These are phyloP conservation scores for Drosophila quinaria DNA, from an alignment of 2,888 invertebrate genomes.

Conservation along the genomic window DNA sequence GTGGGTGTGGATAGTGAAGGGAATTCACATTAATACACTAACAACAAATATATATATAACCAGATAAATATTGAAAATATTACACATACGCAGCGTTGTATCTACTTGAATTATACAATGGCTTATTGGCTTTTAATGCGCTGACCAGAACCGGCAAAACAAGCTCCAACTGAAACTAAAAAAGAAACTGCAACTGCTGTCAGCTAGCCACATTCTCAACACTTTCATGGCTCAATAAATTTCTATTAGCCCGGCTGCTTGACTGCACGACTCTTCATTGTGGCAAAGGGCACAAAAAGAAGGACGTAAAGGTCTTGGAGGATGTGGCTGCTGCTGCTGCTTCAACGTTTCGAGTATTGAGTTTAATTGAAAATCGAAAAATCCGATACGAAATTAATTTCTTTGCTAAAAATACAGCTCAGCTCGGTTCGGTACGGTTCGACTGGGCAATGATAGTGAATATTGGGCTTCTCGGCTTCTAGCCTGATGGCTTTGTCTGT, in stretches of 20 bases:
- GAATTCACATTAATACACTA: conserved; percentile 31
- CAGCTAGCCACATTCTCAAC: conserved; percentile 69
- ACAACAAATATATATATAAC: conserved; percentile 5
- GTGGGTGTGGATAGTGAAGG: conserved; percentile 27
- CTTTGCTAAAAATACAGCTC: conserved; percentile 75
- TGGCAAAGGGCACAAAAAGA: conserved; percentile 7
- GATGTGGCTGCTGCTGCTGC: conserved; percentile 13
- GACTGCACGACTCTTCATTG: conserved; percentile 29
- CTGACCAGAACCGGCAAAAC: conserved; percentile 29
- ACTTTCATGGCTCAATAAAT: conserved; percentile 81
- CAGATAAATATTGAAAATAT: conserved; percentile 13
- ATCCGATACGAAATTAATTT: conserved; percentile 83
- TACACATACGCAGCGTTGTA: conserved; percentile 7
- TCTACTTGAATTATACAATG: conserved; percentile 60
- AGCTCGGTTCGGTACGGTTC: conserved; percentile 40
- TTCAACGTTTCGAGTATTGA: conserved; percentile 60
- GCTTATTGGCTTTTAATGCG: conserved; percentile 79
- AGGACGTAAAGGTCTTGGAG: conserved; percentile 10
- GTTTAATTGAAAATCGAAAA: conserved; percentile 84
- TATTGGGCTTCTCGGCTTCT: conserved; percentile 16
- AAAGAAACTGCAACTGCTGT: conserved; percentile 3
- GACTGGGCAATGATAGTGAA: conserved; percentile 33
- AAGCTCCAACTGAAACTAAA: conserved; percentile 7
- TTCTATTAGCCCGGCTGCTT: conserved; percentile 64
- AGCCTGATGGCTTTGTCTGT: conserved; percentile 45